These are phyloP conservation scores for Schlechtendalia chinensis DNA, from an alignment of 1,140 invertebrate genomes.

Conservation along the genomic window DNA sequence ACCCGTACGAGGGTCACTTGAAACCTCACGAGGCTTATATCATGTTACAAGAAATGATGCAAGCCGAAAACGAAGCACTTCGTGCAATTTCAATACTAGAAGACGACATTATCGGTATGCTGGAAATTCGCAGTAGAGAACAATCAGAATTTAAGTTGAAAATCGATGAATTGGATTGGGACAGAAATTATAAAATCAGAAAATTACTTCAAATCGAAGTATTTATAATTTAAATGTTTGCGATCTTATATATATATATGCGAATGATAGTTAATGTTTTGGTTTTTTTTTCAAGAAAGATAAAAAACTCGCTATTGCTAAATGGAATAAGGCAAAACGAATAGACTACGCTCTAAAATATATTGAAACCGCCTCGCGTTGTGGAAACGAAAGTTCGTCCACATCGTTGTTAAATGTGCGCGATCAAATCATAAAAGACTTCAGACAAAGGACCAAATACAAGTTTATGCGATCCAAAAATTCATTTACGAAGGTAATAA, in stretches of 20 bases:
- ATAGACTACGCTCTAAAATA: not conserved
- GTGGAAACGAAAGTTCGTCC: not conserved
- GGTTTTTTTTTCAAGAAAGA: slow-evolving; percentile 27
- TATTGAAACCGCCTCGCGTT: not conserved
- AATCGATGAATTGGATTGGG: slow-evolving; percentile 20
- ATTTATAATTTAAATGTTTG: not conserved
- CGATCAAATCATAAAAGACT: not conserved
- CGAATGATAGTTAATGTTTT: too few species aligned
- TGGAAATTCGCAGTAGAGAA: not conserved
- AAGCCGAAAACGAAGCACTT: slow-evolving; percentile 11
- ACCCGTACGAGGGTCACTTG: slow-evolving; percentile 17
- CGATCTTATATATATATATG: not conserved
- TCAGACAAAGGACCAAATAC: slow-evolving; percentile 1
- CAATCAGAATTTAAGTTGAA: not conserved
- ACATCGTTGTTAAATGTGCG: not conserved
- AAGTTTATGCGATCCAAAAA: not conserved
- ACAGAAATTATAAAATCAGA: slow-evolving; percentile 9
- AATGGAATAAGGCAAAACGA: slow-evolving; percentile 21
- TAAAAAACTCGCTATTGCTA: not conserved
- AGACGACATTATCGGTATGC: not conserved
- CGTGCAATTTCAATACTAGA: not conserved
- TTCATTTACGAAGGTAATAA: not conserved
- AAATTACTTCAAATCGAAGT: slow-evolving; percentile 23
- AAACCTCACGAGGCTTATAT: not conserved
- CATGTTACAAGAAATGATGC: slow-evolving; percentile 26